These are phyloP conservation scores for Heloderma charlesbogerti DNA, from an alignment of 2,113 vertebrate species.

Conservation along the genomic window DNA sequence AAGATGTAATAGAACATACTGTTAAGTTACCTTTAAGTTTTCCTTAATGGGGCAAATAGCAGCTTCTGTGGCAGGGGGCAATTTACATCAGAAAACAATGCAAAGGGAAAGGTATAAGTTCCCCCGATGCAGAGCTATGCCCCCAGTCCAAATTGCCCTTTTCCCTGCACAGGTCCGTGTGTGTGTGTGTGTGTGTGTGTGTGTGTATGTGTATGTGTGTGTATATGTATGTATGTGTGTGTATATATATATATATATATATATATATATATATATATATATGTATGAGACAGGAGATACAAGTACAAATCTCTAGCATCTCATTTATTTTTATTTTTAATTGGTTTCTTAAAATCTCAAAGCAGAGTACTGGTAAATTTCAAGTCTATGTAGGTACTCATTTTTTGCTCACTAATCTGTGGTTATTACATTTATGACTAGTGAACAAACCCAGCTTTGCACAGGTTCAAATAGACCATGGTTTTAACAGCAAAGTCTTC, in stretches of 20 bases:
- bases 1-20: not conserved
- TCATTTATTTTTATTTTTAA: not conserved
- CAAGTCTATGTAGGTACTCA: not conserved
- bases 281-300: not conserved
- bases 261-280: too few species aligned
- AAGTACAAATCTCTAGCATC: too few species aligned
- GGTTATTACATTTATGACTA: not conserved
- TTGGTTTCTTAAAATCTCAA: not conserved
- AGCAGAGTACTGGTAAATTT: not conserved
- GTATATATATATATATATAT: too few species aligned
- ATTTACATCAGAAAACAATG: not conserved
- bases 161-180: too few species aligned
- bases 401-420: not conserved
- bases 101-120: not conserved
- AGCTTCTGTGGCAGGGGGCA: not conserved
- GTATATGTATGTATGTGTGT: too few species aligned
- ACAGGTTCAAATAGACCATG: too few species aligned
- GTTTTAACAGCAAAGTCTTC: too few species aligned
- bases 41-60: not conserved
- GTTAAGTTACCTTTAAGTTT: not conserved
- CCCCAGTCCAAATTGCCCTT: not conserved
- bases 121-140: not conserved
- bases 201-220: not conserved
- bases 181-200: too few species aligned
- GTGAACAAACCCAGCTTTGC: too few species aligned